Percentiles rank a stretch among this genome's conserved stretches.
Evolutionary conservation across 2,888 invertebrate genomes (phyloP).

Genomic region (Ethmia dodecea): DNA sequence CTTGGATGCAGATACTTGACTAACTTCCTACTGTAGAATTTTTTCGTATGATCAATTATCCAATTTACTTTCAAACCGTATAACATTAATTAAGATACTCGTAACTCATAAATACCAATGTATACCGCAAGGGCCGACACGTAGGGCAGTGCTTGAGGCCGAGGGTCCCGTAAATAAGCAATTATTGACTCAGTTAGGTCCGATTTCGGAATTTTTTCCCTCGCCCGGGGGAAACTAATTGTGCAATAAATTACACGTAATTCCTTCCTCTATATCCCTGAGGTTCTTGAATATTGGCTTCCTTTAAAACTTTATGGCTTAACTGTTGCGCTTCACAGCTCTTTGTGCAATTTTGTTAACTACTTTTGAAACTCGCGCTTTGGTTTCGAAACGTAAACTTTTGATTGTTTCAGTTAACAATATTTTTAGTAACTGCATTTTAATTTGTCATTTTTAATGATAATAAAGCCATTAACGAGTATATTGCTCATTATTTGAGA

Average conservation of each 20-base stretch:
- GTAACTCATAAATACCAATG: neutral
- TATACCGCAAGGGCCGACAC: slow-evolving; percentile 11
- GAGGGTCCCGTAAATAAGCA: slow-evolving; percentile 45
- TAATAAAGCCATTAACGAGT: too few species aligned
- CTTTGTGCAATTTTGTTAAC: neutral
- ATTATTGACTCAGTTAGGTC: slow-evolving; percentile 45
- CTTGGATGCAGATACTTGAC: too few species aligned
- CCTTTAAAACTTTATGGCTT: slow-evolving; percentile 24
- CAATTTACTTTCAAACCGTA: too few species aligned
- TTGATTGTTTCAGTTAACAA: too few species aligned
- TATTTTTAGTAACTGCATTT: too few species aligned
- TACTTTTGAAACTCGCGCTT: too few species aligned
- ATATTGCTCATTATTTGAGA: too few species aligned
- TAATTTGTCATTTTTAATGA: too few species aligned
- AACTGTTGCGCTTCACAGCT: slow-evolving; percentile 22
- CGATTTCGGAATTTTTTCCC: slow-evolving; percentile 46
- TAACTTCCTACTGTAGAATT: too few species aligned
- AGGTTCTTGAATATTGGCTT: slow-evolving; percentile 28
- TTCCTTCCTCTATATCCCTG: slow-evolving; percentile 36
- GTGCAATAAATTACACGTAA: slow-evolving; percentile 52
- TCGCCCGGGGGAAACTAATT: slow-evolving; percentile 42
- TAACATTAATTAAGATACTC: too few species aligned
- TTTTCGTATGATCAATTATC: too few species aligned
- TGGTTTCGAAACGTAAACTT: too few species aligned
- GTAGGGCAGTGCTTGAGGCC: slow-evolving; percentile 4